Evolutionary conservation across 1,140 invertebrate genomes (phyloP), one percentile per base, ranked within the genome.

Genomic region (Meteorus sp.): DNA sequence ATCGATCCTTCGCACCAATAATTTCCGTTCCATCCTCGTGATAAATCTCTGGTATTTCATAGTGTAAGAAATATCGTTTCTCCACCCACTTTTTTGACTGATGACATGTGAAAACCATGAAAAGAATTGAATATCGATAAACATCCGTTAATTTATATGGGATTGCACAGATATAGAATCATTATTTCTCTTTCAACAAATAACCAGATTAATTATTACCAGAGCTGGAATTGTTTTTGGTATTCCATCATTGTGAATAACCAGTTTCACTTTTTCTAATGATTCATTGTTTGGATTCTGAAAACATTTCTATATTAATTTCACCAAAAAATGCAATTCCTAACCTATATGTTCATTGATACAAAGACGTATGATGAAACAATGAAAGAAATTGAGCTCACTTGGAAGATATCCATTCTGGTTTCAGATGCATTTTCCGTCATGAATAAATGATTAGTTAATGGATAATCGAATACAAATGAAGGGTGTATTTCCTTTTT

Each of bases 1-100:
- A 88, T 31, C 75, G 74, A 63, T 85, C 81, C 62, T 76, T 80
- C n/a, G 80, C 80, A 37, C 81, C 82, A 8, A 70, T 13, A 50
- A 77, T 70, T 66, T 79, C 69, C 19, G 27, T 62, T 3, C 77
- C 76, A 67, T 79, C 62, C 7, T 60, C 44, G 13, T 67, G 45
- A 31, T 69, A 62, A 54, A 76, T 64, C 3, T 66, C 20, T 3
- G 76, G 78, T 5, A 65, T 41, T 59, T 73, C 72, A 53, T 82
- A 82, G 37, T 65, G 56, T 20, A 82, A 60, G 59, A 77, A 80
- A 41, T 68, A 69, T 20, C 69, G 63, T 9, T 75, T 50, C 29
- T 76, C 75, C 6, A 72, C 58, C 74, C 77, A 82, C 17, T 59
- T 55, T 59, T 72, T 56, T 55, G 66, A 70, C 81, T 83, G 41